Conservation (phyloP, 1,140 invertebrate species). For the Nilaparvata lugens region DNA sequence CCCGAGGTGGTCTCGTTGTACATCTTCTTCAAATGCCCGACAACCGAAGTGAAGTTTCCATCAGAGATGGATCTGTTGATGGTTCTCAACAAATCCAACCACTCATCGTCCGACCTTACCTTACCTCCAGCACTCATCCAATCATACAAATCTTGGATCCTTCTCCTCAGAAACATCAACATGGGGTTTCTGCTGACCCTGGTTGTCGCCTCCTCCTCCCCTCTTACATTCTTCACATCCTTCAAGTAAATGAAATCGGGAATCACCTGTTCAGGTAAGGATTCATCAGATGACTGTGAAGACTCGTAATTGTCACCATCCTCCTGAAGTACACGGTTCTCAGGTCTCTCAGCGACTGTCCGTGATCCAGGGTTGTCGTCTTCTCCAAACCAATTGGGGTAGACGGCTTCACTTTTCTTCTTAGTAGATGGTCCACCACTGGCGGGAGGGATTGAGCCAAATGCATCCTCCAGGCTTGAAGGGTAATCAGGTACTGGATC, state of each 20-base stretch:
- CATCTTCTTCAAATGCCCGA: conserved; percentile 40
- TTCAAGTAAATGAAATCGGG: conserved; percentile 11
- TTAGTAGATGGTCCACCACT: conserved; percentile 11
- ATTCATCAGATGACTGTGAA: too few species aligned
- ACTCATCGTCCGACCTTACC: conserved; percentile 23
- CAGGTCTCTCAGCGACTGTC: conserved; percentile 6
- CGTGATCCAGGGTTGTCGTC: conserved; percentile 5
- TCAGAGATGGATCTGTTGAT: conserved; percentile 39
- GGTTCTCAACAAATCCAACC: conserved; percentile 27
- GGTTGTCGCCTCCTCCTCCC: background rate
- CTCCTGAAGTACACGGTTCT: background rate
- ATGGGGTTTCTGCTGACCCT: conserved; percentile 19
- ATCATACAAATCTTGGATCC: conserved; percentile 41
- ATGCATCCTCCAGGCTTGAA: background rate
- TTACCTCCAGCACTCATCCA: conserved; percentile 37
- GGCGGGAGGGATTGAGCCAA: background rate
- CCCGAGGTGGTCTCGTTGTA: conserved; percentile 34
- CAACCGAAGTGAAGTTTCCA: conserved; percentile 37
- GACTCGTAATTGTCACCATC: background rate
- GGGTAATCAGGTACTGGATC: background rate
- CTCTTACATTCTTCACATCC: background rate
- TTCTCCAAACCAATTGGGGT: conserved; percentile 13
- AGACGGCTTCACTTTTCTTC: conserved; percentile 19
- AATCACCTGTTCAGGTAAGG: background rate
- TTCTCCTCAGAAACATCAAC: conserved; percentile 28